Percentiles rank a stretch among this genome's conserved stretches.
Conservation (phyloP, 2,113 vertebrate genomes). For the Acinonyx jubatus region DNA sequence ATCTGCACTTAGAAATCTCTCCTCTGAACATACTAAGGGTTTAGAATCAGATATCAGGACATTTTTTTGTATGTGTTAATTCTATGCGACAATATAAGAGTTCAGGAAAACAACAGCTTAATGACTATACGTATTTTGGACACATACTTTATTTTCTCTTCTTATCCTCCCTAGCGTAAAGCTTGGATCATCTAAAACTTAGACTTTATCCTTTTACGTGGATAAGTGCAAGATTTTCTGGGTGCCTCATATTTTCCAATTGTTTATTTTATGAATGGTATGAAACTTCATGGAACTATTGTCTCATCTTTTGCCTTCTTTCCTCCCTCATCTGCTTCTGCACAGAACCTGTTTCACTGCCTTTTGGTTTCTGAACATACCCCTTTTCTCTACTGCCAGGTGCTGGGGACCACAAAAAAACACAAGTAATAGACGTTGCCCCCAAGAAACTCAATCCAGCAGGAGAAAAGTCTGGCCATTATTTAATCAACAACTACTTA, state of each 20-base stretch:
- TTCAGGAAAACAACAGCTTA: not conserved
- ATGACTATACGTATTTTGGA: no score
- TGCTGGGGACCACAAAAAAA: not conserved
- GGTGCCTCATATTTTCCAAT: not conserved
- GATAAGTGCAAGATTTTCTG: not conserved
- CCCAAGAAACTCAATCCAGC: not conserved
- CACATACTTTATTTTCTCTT: not conserved
- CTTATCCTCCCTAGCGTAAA: no score
- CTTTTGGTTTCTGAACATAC: not conserved
- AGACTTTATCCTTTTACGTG: not conserved
- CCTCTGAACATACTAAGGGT: not conserved
- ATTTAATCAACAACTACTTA: not conserved
- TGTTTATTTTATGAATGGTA: not conserved
- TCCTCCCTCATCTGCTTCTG: not conserved
- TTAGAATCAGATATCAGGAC: not conserved
- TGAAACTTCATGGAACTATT: not conserved
- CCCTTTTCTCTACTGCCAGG: not conserved
- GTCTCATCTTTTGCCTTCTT: not conserved
- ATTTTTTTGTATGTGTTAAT: not conserved
- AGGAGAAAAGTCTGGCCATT: not conserved
- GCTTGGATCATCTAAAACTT: not conserved
- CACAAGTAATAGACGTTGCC: rapidly evolving
- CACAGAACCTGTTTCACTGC: not conserved
- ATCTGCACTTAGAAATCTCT: not conserved
- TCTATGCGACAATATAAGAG: not conserved